phyloP scores from a whole-genome alignment of 2,888 invertebrate genomes.

The Laothoe populi region DNA sequence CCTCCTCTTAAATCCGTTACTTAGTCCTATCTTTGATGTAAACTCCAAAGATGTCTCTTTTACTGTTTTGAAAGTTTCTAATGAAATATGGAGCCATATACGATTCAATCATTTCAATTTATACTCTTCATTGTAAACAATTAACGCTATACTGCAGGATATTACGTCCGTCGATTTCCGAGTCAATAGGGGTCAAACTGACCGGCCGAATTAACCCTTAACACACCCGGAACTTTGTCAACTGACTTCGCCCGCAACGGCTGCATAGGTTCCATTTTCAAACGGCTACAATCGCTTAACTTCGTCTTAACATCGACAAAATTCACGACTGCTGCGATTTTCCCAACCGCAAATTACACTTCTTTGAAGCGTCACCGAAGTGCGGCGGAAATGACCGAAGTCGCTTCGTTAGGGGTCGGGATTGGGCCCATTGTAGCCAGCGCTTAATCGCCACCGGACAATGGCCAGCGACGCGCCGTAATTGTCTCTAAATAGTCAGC shows the following conservation, averaged over 20 bases:
- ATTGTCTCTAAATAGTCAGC: slow-evolving; percentile 78
- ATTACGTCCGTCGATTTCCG: slow-evolving; percentile 31
- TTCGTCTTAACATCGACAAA: slow-evolving; percentile 61
- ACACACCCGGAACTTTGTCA: slow-evolving; percentile 56
- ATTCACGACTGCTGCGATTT: slow-evolving; percentile 71
- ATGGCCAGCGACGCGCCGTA: slow-evolving; percentile 77
- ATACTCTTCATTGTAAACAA: slow-evolving; percentile 34
- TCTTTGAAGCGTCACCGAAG: slow-evolving; percentile 72
- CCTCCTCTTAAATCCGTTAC: slow-evolving; percentile 3
- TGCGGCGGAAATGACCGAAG: slow-evolving; percentile 75
- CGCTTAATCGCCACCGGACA: slow-evolving; percentile 76
- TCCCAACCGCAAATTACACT: slow-evolving; percentile 78
- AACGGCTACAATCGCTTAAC: slow-evolving; percentile 62
- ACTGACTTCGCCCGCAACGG: slow-evolving; percentile 55
- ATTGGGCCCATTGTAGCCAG: slow-evolving; percentile 75
- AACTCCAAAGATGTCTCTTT: neutral
- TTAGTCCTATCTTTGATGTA: neutral
- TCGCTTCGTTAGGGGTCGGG: slow-evolving; percentile 79
- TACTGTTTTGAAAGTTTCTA: neutral
- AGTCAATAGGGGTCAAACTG: slow-evolving; percentile 56
- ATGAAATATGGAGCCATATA: neutral
- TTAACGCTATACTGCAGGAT: slow-evolving; percentile 31
- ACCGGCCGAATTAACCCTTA: slow-evolving; percentile 56
- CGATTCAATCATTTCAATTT: slow-evolving; percentile 12
- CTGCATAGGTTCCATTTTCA: slow-evolving; percentile 61